Conservation (phyloP, 1,140 invertebrate species). For the Hyphantria cunea region DNA sequence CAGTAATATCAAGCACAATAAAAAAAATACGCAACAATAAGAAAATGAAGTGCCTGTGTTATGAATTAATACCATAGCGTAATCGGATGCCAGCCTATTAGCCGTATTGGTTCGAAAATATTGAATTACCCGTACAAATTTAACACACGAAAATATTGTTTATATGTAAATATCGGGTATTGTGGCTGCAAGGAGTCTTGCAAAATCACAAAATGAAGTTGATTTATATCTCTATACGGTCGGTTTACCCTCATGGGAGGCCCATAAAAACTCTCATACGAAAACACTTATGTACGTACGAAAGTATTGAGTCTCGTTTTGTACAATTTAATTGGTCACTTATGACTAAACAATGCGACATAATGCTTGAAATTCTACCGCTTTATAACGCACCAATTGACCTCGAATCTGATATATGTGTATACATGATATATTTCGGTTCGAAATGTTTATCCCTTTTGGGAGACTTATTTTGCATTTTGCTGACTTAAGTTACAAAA, state of each 20-base stretch:
- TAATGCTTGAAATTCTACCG: slow-evolving; percentile 23
- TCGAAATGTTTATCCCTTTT: too few relatives aligned
- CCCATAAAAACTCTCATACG: slow-evolving; percentile 64
- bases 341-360: slow-evolving; percentile 25
- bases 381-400: slow-evolving; percentile 8
- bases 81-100: slow-evolving; percentile 47
- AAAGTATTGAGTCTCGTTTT: slow-evolving; percentile 16
- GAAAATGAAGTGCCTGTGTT: slow-evolving; percentile 5
- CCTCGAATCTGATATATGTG: slow-evolving; percentile 23
- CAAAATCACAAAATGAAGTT: slow-evolving; percentile 79
- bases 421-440: background rate
- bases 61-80: slow-evolving; percentile 33
- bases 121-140: slow-evolving; percentile 23
- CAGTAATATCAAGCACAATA: too few relatives aligned
- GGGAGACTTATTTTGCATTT: too few relatives aligned
- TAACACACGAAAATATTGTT: slow-evolving; percentile 59
- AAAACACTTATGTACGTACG: slow-evolving; percentile 41
- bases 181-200: slow-evolving; percentile 76
- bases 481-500: too few relatives aligned
- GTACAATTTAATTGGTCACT: slow-evolving; percentile 31
- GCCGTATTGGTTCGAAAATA: slow-evolving; percentile 28
- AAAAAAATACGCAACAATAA: background rate
- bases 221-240: slow-evolving; percentile 78
- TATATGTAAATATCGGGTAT: slow-evolving; percentile 79
- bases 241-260: slow-evolving; percentile 72